phyloP scores from a whole-genome alignment of 92 coral and sea anemone species.

The Umimayanthus kanabou region DNA sequence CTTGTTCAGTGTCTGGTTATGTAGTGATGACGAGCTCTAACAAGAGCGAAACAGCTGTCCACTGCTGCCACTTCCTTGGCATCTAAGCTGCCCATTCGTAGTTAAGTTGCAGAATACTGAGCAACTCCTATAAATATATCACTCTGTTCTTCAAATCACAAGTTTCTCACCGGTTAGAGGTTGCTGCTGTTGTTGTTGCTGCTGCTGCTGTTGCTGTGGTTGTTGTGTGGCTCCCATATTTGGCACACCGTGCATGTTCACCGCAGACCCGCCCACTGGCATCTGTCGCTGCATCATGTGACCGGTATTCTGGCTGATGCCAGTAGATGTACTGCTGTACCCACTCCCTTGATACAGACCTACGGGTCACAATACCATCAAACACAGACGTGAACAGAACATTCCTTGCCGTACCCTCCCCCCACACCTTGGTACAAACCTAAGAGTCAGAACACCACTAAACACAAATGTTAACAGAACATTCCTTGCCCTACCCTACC shows the following conservation, averaged over 20 bases:
- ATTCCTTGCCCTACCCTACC: not conserved
- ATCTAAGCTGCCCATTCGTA: too few species aligned
- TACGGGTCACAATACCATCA: constrained; percentile 27
- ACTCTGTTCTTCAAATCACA: not conserved
- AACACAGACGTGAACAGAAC: not conserved
- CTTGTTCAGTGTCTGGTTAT: too few species aligned
- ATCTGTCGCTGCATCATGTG: constrained; percentile 72
- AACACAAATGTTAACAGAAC: not conserved
- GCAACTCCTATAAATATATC: not conserved
- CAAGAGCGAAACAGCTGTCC: too few species aligned
- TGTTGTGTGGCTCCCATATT: constrained; percentile 53
- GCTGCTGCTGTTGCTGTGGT: constrained; percentile 37
- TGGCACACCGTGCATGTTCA: constrained; percentile 47
- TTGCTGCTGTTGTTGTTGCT: constrained; percentile 37
- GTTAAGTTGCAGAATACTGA: too few species aligned
- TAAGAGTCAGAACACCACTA: constrained; percentile 22
- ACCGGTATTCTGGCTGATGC: constrained; percentile 36
- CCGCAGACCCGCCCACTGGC: constrained; percentile 54
- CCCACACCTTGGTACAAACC: constrained; percentile 7
- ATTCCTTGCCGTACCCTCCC: constrained; percentile 7
- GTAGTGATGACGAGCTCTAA: too few species aligned
- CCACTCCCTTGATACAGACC: constrained; percentile 47
- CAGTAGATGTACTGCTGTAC: constrained; percentile 48
- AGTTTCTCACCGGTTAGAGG: constrained; percentile 6
- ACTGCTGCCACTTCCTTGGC: too few species aligned